Base-by-base conservation (phyloP, 2,797 vertebrate genomes). In the Oceanodroma leucorhoa region DNA sequence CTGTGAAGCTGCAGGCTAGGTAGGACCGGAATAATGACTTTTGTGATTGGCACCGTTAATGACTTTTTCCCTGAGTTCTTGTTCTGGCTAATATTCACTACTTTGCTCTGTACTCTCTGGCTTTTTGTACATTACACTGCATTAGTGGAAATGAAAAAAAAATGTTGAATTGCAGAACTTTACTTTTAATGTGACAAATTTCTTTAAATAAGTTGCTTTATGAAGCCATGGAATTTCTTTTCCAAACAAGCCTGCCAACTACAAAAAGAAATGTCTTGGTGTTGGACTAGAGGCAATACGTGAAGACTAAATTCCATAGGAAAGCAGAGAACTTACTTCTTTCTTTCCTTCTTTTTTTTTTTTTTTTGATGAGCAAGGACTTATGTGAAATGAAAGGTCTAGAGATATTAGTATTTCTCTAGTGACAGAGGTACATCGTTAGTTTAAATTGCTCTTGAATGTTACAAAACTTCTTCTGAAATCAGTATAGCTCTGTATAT, bases 31-130 rank as follows among this genome's bases (percentile, higher is more conserved):
- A 53, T 90, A 95, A 94, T 78, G 77, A 82, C 21, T 88, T 43
- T 69, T 48, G 26, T 89, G 80, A 95, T 41, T 89, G 91, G 20
- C 73, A 82, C 64, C 45, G 12, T 69, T 94, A 97, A 95, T 94
- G 79, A 89, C 55, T 83, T 85, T 71, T 82, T 10, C 27, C 46
- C 38, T 5, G 11, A 83, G 32, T 81, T 83, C 61, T 83, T 93
- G 3, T 36, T 84, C 73, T 64, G 72, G 34, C 11, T 87, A 53
- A 11, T 58, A 40, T 21, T 80, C 69, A 53, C 9, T 64, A 12
- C 43, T 86, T 62, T 43, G 3, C 10, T 57, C 36, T 71, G 21
- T 77, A 36, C 41, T 76, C 22, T 79, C 27, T 82, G 27, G 5
- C 9, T 93, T 88, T 66, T 66, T 79, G 38, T 17, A 38, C 32